phyloP scores from a whole-genome alignment of 2,888 invertebrate genomes.

The Ctena decussata region DNA sequence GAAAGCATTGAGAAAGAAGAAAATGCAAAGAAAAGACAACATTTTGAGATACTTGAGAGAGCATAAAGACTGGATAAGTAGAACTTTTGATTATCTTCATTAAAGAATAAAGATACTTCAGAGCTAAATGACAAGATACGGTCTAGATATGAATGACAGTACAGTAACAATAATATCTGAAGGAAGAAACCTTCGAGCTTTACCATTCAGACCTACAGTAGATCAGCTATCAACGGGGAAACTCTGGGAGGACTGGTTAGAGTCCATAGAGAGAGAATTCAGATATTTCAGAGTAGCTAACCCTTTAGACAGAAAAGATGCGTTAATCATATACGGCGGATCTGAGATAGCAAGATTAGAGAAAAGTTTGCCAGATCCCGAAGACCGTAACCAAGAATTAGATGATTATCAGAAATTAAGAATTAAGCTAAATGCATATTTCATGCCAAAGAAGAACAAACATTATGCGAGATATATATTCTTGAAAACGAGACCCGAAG shows the following conservation, averaged over 20 bases:
- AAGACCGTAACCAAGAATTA: no score
- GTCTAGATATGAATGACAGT: not conserved
- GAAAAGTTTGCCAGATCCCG: no score
- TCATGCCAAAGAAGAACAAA: constrained; percentile 7
- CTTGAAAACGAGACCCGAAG: not conserved
- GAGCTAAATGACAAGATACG: no score
- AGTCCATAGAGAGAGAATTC: not conserved
- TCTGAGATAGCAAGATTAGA: not conserved
- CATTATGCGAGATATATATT: not conserved
- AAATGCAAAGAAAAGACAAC: not conserved
- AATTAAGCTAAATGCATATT: not conserved
- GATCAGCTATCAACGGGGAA: not conserved
- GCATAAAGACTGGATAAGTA: not conserved
- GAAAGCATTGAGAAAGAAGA: not conserved
- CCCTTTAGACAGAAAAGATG: not conserved
- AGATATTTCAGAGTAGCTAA: not conserved
- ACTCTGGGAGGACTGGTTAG: constrained; percentile 4
- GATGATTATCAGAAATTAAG: not conserved
- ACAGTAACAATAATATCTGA: not conserved
- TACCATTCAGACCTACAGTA: not conserved
- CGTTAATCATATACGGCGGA: not conserved
- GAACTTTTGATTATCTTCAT: not conserved
- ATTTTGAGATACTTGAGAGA: not conserved
- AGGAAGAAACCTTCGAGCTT: not conserved
- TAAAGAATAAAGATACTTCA: not conserved